phyloP scores from a whole-genome alignment of 2,113 vertebrate genomes.

The Merops nubicus region DNA sequence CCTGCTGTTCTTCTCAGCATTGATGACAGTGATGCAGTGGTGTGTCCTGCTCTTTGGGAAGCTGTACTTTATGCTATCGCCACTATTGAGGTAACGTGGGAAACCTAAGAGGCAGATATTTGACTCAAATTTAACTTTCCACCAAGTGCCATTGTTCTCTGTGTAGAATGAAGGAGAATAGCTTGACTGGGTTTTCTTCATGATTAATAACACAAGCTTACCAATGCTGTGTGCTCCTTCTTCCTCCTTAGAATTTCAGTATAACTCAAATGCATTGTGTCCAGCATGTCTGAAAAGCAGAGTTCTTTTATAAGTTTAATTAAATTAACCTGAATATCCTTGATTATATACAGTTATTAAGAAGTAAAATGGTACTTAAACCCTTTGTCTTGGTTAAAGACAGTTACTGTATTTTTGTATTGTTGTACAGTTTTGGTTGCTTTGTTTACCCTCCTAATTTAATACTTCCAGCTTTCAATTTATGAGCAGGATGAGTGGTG shows the following conservation, averaged over 20 bases:
- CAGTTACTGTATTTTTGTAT: neutral
- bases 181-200: neutral
- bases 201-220: neutral
- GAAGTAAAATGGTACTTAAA: neutral
- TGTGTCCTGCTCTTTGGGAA: slow-evolving; percentile 92
- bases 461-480: neutral
- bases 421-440: too few species aligned
- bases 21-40: slow-evolving; percentile 91
- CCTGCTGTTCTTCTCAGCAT: slow-evolving; percentile 89
- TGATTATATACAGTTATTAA: neutral
- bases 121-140: neutral
- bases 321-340: neutral
- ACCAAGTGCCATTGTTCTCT: neutral
- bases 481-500: neutral
- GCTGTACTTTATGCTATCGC: slow-evolving; percentile 86
- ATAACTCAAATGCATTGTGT: neutral
- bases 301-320: neutral
- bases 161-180: neutral
- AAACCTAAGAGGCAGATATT: neutral
- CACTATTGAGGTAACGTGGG: slow-evolving; percentile 81
- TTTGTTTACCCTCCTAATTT: too few species aligned
- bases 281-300: neutral
- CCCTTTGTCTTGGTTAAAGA: neutral
- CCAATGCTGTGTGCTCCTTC: neutral
- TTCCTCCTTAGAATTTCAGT: neutral